Percentiles rank a stretch among this genome's conserved stretches.
Conservation (phyloP, 2,888 invertebrate species). For the Drosophila nigricruria region DNA sequence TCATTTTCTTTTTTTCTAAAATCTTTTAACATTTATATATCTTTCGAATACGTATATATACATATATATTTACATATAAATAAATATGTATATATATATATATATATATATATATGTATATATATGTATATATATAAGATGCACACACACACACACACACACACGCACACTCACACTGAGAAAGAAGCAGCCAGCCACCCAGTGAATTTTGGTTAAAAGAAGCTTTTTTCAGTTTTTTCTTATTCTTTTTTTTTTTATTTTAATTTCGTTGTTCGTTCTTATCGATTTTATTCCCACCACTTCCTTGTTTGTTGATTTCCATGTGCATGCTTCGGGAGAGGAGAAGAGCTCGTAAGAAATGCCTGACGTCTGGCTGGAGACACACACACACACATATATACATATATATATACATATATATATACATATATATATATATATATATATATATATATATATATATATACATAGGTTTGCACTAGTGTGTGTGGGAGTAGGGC, state of each 20-base stretch:
- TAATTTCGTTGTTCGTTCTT: slow-evolving; percentile 66
- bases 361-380: slow-evolving; percentile 20
- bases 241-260: slow-evolving; percentile 65
- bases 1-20: not conserved
- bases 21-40: slow-evolving; percentile 13
- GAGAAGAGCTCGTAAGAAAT: slow-evolving; percentile 38
- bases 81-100: too few species aligned
- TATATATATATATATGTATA: too few species aligned
- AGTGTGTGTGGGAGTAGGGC: slow-evolving; percentile 3
- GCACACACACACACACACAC: slow-evolving; percentile 3
- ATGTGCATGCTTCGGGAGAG: slow-evolving; percentile 40
- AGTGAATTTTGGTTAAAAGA: slow-evolving; percentile 31
- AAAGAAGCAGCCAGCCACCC: slow-evolving; percentile 6
- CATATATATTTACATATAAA: not conserved
- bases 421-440: not conserved
- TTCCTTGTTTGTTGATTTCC: slow-evolving; percentile 53
- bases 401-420: not conserved
- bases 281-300: slow-evolving; percentile 67
- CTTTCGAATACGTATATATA: not conserved
- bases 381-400: not conserved
- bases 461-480: too few species aligned
- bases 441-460: not conserved
- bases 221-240: slow-evolving; percentile 26
- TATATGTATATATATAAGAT: too few species aligned
- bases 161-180: not conserved